Base-by-base conservation (phyloP, 2,888 invertebrate species). In the Caprella mutica region DNA sequence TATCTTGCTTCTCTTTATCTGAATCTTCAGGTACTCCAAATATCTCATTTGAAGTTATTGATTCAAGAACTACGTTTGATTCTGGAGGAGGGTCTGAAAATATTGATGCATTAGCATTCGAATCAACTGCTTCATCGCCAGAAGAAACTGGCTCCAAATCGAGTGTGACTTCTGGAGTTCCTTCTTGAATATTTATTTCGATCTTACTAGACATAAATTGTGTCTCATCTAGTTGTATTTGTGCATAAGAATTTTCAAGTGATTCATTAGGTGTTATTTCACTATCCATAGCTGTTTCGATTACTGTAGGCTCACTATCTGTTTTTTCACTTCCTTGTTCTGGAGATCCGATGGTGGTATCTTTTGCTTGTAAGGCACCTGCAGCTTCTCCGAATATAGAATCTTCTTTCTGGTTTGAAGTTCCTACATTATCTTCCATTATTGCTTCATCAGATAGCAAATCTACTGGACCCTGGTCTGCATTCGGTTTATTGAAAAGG, bases 401-500 rank as follows among this genome's bases (percentile, higher is more conserved):
- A 9, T 56, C 56, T 9, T 29, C 50, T 17, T 17, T 19, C 17
- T 38, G 38, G 27, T 19, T 30, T 29, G 55, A 52, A 30, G 60
- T 55, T 2, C 33, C 35, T n/a, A 29, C 24, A 29, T 19, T 35
- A 5, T 23, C 44, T 9, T 57, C 29, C 26, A 39, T 55, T 9
- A 60, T 39, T 2, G 59, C 26, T 30, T 64, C 64, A 27, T 54
- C 64, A 8, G 60, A 64, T 27, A 64, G 42, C 9, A 61, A 52
- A 52, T 65, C 65, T 40, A 66, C 55, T 6, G 56, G 50, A 8
- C 38, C 21, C 5, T 35, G 40, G 35, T 19, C 14, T 14, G 43
- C 2, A 12, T 57, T 50, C n/a, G 66, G 59, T 21, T 60, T 62
- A 26, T 66, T 65, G 51, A 66, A 67, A 30, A 67, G 55, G 39